Conservation (phyloP, 2,797 vertebrate species). For the Acanthurus leucopareius region DNA sequence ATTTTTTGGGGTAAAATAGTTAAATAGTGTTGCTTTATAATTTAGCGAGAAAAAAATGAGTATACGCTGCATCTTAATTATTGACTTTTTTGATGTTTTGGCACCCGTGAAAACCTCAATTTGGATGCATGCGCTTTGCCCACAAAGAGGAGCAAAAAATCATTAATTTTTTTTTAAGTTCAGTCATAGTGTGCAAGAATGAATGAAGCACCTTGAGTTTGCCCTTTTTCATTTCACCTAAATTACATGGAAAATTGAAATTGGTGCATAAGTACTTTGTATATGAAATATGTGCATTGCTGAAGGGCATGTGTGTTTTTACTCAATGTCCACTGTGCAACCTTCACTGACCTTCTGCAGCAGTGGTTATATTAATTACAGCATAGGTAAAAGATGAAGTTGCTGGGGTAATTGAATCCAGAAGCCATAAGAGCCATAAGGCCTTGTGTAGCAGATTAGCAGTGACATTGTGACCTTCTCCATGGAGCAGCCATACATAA, state of each 20-base stretch:
- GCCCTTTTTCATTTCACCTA: constrained; percentile 28
- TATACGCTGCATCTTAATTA: not conserved
- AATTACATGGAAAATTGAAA: constrained; percentile 38
- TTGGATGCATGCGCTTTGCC: not conserved
- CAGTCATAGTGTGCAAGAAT: constrained; percentile 21
- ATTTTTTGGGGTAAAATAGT: too few relatives aligned
- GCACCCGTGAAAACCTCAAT: not conserved
- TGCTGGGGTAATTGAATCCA: constrained; percentile 73
- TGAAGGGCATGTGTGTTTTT: constrained; percentile 9
- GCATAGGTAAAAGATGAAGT: constrained; percentile 61
- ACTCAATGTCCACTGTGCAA: constrained; percentile 33
- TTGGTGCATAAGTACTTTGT: constrained; percentile 9
- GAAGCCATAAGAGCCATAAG: constrained; percentile 49
- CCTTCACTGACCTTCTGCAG: constrained; percentile 65
- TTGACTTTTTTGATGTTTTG: not conserved
- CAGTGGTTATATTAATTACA: constrained; percentile 72
- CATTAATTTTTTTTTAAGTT: constrained; percentile 34
- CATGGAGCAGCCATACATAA: constrained; percentile 27
- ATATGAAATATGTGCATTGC: constrained; percentile 12
- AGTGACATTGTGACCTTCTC: constrained; percentile 63
- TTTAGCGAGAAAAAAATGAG: not conserved
- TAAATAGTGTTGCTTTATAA: not conserved
- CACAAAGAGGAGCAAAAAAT: constrained; percentile 21
- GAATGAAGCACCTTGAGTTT: constrained; percentile 34
- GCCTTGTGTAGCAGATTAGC: constrained; percentile 65